Evolutionary conservation across 2,888 invertebrate genomes (phyloP), one percentile per base, ranked within the genome.

Genomic region (Nomada ferruginata): DNA sequence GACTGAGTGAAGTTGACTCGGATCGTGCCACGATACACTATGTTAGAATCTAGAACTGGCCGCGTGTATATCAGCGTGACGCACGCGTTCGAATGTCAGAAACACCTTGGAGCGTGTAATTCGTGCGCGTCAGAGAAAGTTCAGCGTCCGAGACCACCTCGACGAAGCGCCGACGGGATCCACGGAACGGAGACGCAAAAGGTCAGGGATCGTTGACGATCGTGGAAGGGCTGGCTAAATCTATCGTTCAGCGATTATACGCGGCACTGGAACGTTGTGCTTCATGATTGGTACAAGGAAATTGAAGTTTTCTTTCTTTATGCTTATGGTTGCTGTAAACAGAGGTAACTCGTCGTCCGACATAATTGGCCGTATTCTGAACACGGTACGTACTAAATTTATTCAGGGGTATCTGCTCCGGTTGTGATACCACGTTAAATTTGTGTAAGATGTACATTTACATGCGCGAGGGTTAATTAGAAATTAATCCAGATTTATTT

Each of bases 61-160:
- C 53, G 53, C 52, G 44, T 47, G 60, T 36, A 79, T 64, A 71
- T 76, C 72, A 70, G 59, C 83, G 69, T 69, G 82, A 82, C 77
- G 85, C 77, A 74, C 82, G 77, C 70, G 77, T 66, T 68, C 83
- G 88, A 84, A 79, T 75, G 83, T 85, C 84, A 80, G 77, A 69
- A 80, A 82, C 86, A 88, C 84, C 86, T 84, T 72, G 80, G 72
- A 87, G 87, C 84, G 78, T 87, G 84, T 87, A 87, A 88, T 86
- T 78, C 86, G 77, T 76, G 78, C 77, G 68, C 79, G 53, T 52
- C 76, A 75, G 84, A 83, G 86, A 86, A 86, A 86, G 86, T 86
- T 73, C 65, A 69, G 63, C 47, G 74, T 55, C 23, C 10, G 23
- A 70, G 85, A 82, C 86, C 81, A 83, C 84, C 81, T 52, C 42